phyloP scores from a whole-genome alignment of 2,797 vertebrate genomes.

The Poeciliopsis gracilis region DNA sequence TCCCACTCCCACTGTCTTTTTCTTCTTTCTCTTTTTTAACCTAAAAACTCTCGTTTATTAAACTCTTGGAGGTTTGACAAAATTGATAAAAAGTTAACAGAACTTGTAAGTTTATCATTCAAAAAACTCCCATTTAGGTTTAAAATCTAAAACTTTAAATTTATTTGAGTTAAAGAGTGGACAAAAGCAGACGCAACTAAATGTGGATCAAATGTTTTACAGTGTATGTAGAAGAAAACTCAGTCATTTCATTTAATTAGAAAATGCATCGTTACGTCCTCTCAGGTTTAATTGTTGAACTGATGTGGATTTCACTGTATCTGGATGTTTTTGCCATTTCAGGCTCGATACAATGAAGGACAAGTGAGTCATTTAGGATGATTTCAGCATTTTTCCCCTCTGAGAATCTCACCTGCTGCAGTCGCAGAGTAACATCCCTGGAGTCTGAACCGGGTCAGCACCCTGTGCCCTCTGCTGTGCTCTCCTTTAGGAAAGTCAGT shows the following conservation, averaged over 20 bases:
- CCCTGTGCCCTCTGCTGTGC: slow-evolving; percentile 1
- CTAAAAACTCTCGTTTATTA: rapidly evolving
- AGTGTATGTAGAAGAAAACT: neutral
- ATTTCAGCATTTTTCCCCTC: neutral
- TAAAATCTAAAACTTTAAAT: no score
- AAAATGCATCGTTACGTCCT: neutral
- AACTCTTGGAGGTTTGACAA: no score
- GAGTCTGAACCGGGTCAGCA: slow-evolving; percentile 19
- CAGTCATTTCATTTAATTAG: neutral
- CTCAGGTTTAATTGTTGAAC: neutral
- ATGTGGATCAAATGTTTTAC: no score
- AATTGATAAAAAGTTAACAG: no score
- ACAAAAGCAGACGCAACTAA: no score
- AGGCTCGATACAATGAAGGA: neutral
- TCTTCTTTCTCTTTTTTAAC: no score
- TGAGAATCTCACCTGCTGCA: neutral
- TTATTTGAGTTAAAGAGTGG: no score
- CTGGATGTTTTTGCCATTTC: no score
- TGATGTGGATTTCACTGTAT: neutral
- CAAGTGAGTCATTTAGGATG: neutral
- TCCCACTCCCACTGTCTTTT: no score
- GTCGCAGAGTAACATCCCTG: neutral
- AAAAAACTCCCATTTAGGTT: no score
- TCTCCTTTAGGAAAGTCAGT: slow-evolving; percentile 34
- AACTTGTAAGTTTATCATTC: no score